Evolutionary conservation across 2,797 vertebrate genomes (phyloP), one percentile per base, ranked within the genome.

Genomic region (Lagodon rhomboides): DNA sequence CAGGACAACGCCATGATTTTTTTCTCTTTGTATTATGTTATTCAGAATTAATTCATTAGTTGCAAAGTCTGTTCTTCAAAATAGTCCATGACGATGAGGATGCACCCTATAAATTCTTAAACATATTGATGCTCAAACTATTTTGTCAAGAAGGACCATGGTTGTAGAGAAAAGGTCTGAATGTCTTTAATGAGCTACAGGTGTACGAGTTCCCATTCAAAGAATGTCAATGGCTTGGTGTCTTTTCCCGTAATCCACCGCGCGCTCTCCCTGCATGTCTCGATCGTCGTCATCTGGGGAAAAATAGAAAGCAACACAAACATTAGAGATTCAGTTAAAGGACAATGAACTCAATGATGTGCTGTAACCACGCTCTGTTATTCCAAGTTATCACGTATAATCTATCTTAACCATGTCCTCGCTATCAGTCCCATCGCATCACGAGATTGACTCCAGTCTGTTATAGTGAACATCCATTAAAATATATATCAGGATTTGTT

Each of bases 271-370:
- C 47, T 97, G 98, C 73, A 97, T 95, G 9, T 99, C 98, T 59
- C 96, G 94, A 70, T 99, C 98, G 23, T 99, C 98, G 13, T 99
- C 98, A 85, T 99, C 98, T 98, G 92, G 68, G 44, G 5, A 94
- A 92, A 54, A 93, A 64, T 46, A 73, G 3, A 79, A 53, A 58
- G 51, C 17, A 54, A 47, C 15, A 59, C 30, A 60, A 74, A 61
- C 20, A 66, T 89, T 58, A 92, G 76, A 70, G 18, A 46, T 60
- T 1, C 10, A 10, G 5, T 66, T 11, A 41, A 64, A 0, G 53
- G 16, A 62, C n/a, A n/a, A 46, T 44, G 46, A 23, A 60, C 6
- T 16, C 15, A 12, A 15, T 22, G 12, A 34, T 30, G 12, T 20
- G 23, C 10, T 69, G 22, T 47, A 53, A 68, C 34, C 8, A 58